Base-by-base conservation (phyloP, 2,888 invertebrate species). In the Pollenia amentaria region DNA sequence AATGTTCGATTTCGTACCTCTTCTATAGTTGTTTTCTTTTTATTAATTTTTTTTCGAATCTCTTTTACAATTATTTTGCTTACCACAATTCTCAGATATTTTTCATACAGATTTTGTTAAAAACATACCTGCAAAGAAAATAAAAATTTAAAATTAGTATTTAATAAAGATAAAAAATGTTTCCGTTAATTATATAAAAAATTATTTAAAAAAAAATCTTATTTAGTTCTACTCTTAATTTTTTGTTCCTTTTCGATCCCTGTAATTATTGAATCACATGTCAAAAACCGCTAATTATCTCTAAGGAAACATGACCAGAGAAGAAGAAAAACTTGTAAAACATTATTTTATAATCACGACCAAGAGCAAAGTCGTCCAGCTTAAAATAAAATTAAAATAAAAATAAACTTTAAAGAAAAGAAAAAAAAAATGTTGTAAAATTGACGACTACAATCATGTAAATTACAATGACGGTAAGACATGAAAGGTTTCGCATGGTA, bases 41-140 rank as follows among this genome's bases (percentile, higher is more conserved):
- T 29, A 6, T 29, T 12, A 7, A 9, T 51, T 6, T n/a, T 55
- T 14, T 29, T 7, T 57, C 12, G 12, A 7, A 57, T 14, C 29
- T 29, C 1, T 6, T 6, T 1, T 29, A 29, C 29, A 11, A 7
- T 44, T 44, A 55, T 9, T 9, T 44, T 51, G 44, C 79, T 80
- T 80, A 80, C 79, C 79, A 51, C 6, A 16, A 21, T 51, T 53
- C 21, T 44, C 6, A 46, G 9, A 69, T 40, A 42, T n/a, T 9
- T 21, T 62, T 38, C 16, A 62, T 14, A 60, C 42, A 12, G 53
- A 29, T 40, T 38, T 72, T 18, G 3, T 65, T 51, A 8, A 79
- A 48, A 76, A 87, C 87, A 73, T 87, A 87, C 87, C 83, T 87
- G 83, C 21, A 84, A 87, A 64, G 79, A 73, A 57, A 79, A 18